Percentiles rank a stretch among this genome's conserved stretches.
Evolutionary conservation across 2,113 vertebrate species (phyloP).

Genomic region (Nothocercus nigrocapillus): DNA sequence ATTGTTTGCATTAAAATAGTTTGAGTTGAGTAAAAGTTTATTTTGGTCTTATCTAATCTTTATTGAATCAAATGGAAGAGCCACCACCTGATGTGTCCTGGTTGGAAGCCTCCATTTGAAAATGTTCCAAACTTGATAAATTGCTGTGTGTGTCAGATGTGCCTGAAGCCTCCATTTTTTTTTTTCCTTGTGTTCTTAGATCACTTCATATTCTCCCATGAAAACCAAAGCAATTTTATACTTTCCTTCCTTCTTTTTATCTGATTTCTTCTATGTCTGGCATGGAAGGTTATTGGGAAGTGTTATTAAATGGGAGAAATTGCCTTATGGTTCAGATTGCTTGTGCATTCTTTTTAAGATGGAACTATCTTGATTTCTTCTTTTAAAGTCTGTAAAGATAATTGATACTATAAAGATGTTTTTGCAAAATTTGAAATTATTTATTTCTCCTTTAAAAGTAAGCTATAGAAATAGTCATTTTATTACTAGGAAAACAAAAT

Average conservation of each 20-base stretch:
- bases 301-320: neutral
- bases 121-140: neutral
- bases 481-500: neutral
- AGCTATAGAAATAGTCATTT: neutral
- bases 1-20: neutral
- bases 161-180: neutral
- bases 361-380: constrained; percentile 2
- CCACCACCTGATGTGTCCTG: neutral
- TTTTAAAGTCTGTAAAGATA: neutral
- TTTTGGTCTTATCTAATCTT: neutral
- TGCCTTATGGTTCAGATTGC: neutral
- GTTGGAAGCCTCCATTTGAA: neutral
- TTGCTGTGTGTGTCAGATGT: neutral
- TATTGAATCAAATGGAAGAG: neutral
- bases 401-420: neutral
- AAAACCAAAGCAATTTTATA: neutral
- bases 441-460: neutral
- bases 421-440: neutral
- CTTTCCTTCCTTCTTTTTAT: neutral
- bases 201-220: neutral
- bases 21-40: neutral
- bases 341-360: neutral
- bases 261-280: neutral
- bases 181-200: neutral
- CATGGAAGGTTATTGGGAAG: neutral